phyloP scores from a whole-genome alignment of 2,797 vertebrate species.

The Esox masquinongy region DNA sequence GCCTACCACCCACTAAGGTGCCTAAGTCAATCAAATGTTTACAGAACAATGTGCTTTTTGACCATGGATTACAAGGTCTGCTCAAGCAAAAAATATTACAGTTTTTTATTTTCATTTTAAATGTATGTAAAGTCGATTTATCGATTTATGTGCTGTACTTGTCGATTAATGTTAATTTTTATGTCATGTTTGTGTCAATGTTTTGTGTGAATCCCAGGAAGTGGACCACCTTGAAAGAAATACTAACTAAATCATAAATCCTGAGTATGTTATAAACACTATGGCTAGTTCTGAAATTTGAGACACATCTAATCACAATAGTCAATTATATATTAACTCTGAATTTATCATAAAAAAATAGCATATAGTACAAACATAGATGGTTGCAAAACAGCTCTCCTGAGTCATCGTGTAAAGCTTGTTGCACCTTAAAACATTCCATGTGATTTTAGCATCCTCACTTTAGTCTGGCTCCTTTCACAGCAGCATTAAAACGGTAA shows the following conservation, averaged over 20 bases:
- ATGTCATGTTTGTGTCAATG: no score
- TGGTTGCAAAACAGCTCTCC: slow-evolving; percentile 6
- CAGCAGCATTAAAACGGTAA: not conserved
- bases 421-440: slow-evolving; percentile 2
- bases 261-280: not conserved
- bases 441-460: not conserved
- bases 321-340: slow-evolving; percentile 10
- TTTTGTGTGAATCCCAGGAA: no score
- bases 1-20: slow-evolving; percentile 7
- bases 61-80: no score
- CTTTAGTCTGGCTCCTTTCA: not conserved
- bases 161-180: no score
- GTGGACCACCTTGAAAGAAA: no score
- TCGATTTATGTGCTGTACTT: no score
- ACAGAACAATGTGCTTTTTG: no score
- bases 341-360: slow-evolving; percentile 14
- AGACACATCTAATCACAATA: slow-evolving; percentile 12
- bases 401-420: slow-evolving; percentile 14
- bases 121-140: no score
- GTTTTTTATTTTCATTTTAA: no score
- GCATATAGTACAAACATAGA: not conserved
- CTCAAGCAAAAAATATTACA: no score
- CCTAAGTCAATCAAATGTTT: not conserved
- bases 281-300: slow-evolving; percentile 9
- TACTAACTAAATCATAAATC: no score